Base-by-base conservation (phyloP, 1,140 invertebrate species). In the Aphelinus certus region DNA sequence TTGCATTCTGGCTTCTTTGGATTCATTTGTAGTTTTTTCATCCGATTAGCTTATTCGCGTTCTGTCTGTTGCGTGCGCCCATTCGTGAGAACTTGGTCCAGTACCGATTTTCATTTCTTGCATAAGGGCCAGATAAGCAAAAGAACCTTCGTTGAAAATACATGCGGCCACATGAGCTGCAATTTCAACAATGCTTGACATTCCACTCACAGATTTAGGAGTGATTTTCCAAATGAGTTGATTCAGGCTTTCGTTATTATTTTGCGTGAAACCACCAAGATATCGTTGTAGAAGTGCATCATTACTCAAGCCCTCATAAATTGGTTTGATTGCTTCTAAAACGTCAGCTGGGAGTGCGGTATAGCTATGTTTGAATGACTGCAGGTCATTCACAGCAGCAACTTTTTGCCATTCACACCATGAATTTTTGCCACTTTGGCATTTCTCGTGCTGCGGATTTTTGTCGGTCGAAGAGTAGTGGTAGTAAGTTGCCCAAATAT, bases 391-490 rank as follows among this genome's bases (percentile, higher is more conserved):
- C 58, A 71, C 70, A 69, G 67, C 73, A 66, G 63, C 60, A 65
- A 80, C 80, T 78, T 79, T 78, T 46, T 80, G 77, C 78, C 79
- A 86, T 51, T 77, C 75, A 66, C 83, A 83, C 81, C 26, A 26
- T 26, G 26, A 26, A 26, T 26, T 26, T 26, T 26, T 0, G 26
- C 26, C 26, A 26, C 26, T 26, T 26, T 26, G 26, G 26, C 26
- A 26, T 26, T 26, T 26, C 26, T 26, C 26, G 26, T 26, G 26
- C 26, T 26, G 26, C 26, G 26, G 26, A 26, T 26, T 26, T 26
- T 26, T 26, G 26, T 26, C 26, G 26, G 77, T 79, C 46, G 78
- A 79, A 43, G 9, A 56, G 47, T 70, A 72, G 63, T 79, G 75
- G 43, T 69, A 72, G 51, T 67, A 80, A 26, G 73, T 76, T 43